These are phyloP conservation scores for Phania funesta DNA, from an alignment of 2,888 invertebrate genomes.

Conservation along the genomic window DNA sequence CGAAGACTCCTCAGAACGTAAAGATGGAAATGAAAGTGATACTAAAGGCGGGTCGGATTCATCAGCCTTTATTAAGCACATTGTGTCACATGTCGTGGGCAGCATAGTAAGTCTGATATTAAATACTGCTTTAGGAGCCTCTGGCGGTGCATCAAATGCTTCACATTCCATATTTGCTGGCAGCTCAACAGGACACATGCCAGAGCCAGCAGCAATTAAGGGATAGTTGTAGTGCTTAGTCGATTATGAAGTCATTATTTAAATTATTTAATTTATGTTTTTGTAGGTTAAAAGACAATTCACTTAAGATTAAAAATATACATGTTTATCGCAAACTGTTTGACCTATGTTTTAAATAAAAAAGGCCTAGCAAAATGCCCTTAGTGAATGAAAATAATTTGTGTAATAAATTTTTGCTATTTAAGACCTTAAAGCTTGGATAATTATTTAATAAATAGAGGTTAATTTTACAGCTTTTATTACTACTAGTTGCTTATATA, in stretches of 20 bases:
- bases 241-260: background rate
- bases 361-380: no score
- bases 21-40: slow-evolving; percentile 13
- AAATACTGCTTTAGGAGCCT: slow-evolving; percentile 78
- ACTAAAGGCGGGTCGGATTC: slow-evolving; percentile 74
- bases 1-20: slow-evolving; percentile 70
- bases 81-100: slow-evolving; percentile 77
- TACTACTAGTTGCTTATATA: no score
- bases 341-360: no score
- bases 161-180: slow-evolving; percentile 72
- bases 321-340: no score
- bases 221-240: slow-evolving; percentile 18
- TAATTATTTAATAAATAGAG: no score
- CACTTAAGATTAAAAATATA: no score
- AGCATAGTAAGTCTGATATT: slow-evolving; percentile 76
- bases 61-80: slow-evolving; percentile 77
- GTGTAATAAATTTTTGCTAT: no score
- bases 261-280: slow-evolving; percentile 16
- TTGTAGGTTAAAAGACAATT: background rate
- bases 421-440: no score
- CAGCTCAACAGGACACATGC: slow-evolving; percentile 62
- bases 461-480: no score
- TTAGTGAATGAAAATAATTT: no score
- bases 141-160: slow-evolving; percentile 78
- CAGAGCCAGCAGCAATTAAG: slow-evolving; percentile 15